Evolutionary conservation across 2,888 invertebrate species (phyloP).

Genomic region (Aphodius granarius): DNA sequence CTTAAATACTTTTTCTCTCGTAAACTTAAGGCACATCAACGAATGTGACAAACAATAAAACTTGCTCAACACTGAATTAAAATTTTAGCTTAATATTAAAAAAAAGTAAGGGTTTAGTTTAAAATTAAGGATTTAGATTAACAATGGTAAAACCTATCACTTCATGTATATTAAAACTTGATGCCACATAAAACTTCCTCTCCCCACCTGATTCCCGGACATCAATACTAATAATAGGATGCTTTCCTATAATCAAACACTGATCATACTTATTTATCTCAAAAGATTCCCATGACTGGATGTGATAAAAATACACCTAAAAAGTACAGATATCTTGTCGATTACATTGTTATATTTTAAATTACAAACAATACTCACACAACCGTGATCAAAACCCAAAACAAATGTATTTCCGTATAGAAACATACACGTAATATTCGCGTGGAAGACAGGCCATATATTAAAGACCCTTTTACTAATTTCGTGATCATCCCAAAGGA

Average conservation of each 20-base stretch:
- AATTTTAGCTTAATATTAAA: background rate
- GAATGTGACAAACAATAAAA: background rate
- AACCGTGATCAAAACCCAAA: conserved; percentile 48
- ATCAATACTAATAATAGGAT: conserved; percentile 49
- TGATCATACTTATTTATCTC: conserved; percentile 47
- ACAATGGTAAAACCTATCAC: conserved; percentile 34
- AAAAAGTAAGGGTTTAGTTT: too few relatives aligned
- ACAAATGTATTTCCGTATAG: conserved; percentile 51
- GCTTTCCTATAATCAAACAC: conserved; percentile 46
- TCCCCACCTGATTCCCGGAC: conserved; percentile 45
- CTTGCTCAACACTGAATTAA: background rate
- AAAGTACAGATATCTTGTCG: conserved; percentile 23
- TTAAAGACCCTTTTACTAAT: conserved; percentile 50
- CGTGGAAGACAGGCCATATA: conserved; percentile 47
- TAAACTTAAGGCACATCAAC: background rate
- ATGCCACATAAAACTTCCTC: conserved; percentile 48
- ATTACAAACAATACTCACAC: too few relatives aligned
- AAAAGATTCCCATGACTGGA: conserved; percentile 50
- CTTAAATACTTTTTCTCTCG: background rate
- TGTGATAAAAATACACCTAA: conserved; percentile 50
- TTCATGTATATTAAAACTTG: conserved; percentile 48
- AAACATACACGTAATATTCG: conserved; percentile 49
- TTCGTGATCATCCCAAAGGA: conserved; percentile 44
- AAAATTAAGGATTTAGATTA: conserved; percentile 15
- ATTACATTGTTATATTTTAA: too few relatives aligned